phyloP scores from a whole-genome alignment of 1,140 invertebrate genomes.

The Habropoda laboriosa region DNA sequence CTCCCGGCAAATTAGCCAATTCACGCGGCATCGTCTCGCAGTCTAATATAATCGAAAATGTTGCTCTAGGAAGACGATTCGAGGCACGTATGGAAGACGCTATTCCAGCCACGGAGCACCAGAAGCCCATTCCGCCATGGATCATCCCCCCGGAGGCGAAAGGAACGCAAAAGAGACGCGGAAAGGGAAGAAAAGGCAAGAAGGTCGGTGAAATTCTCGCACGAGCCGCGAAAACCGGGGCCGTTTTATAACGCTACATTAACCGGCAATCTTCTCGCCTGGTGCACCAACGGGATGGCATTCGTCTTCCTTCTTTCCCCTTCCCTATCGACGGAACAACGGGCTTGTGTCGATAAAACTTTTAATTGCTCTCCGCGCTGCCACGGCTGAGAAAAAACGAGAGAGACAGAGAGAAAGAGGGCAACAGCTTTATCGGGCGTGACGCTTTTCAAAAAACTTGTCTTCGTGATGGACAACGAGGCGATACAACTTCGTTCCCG shows the following conservation, averaged over 20 bases:
- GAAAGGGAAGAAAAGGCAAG: neutral
- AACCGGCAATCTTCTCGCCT: slow-evolving; percentile 73
- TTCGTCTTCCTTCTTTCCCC: slow-evolving; percentile 20
- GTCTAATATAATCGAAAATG: too few relatives aligned
- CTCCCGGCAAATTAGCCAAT: too few relatives aligned
- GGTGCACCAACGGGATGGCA: slow-evolving; percentile 26
- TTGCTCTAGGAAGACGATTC: too few relatives aligned
- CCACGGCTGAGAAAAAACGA: slow-evolving; percentile 9
- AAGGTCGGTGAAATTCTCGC: slow-evolving; percentile 31
- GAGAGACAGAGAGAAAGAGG: too few relatives aligned
- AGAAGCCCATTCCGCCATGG: slow-evolving; percentile 29
- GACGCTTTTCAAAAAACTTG: slow-evolving; percentile 26
- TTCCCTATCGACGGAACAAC: slow-evolving; percentile 10
- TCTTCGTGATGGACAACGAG: neutral
- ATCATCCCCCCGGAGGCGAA: slow-evolving; percentile 11
- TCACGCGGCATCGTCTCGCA: too few relatives aligned
- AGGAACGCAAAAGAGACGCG: slow-evolving; percentile 30
- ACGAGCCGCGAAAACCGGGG: slow-evolving; percentile 52
- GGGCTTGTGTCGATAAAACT: slow-evolving; percentile 73
- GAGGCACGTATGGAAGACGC: slow-evolving; percentile 51
- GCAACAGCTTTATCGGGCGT: slow-evolving; percentile 61
- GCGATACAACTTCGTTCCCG: neutral
- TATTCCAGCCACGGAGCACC: slow-evolving; percentile 30
- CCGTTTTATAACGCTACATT: slow-evolving; percentile 74
- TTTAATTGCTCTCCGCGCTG: slow-evolving; percentile 73